Evolutionary conservation across 2,888 invertebrate genomes (phyloP).

Genomic region (Biston stratarius): DNA sequence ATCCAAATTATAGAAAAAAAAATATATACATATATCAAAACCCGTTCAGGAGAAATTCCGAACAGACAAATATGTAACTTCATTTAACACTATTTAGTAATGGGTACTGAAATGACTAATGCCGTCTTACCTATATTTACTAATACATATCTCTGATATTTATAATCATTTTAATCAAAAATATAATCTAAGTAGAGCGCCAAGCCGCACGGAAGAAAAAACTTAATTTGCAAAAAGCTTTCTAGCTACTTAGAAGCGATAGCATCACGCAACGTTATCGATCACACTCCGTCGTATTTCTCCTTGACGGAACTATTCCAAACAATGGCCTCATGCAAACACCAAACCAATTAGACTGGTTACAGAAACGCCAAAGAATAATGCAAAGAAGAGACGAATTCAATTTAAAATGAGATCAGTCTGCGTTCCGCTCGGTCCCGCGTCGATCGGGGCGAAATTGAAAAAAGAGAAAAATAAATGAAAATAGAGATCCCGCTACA

Average conservation of each 20-base stretch:
- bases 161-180: slow-evolving; percentile 17
- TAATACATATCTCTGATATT: background rate
- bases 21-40: too few relatives aligned
- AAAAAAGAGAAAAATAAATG: slow-evolving; percentile 82
- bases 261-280: slow-evolving; percentile 74
- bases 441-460: slow-evolving; percentile 83
- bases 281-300: slow-evolving; percentile 61
- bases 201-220: slow-evolving; percentile 55
- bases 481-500: slow-evolving; percentile 86
- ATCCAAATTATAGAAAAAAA: too few relatives aligned
- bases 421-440: slow-evolving; percentile 80
- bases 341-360: slow-evolving; percentile 79
- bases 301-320: slow-evolving; percentile 63
- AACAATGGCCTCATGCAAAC: slow-evolving; percentile 79
- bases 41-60: too few relatives aligned
- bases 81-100: too few relatives aligned
- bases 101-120: too few relatives aligned
- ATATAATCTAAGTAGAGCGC: slow-evolving; percentile 44
- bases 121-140: background rate
- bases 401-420: slow-evolving; percentile 84
- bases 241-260: slow-evolving; percentile 66
- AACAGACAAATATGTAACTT: too few relatives aligned
- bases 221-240: slow-evolving; percentile 76
- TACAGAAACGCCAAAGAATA: slow-evolving; percentile 72
- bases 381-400: slow-evolving; percentile 78